These are phyloP conservation scores for Lindbergichthys nudifrons DNA, from an alignment of 2,797 vertebrate genomes.

Conservation along the genomic window DNA sequence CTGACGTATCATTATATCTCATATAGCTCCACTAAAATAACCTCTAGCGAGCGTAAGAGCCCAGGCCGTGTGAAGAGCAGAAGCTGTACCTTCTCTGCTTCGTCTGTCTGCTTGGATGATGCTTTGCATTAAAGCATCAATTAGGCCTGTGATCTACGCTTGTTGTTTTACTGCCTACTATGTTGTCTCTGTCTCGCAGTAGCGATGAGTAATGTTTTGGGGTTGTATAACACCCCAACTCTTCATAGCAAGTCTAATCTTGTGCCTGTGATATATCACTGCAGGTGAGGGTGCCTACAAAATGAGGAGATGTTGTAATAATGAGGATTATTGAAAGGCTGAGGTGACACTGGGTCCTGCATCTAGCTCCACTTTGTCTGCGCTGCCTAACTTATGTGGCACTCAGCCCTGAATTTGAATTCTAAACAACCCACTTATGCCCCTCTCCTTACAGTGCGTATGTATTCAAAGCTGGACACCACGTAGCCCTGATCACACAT, in stretches of 20 bases:
- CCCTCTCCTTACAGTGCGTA: constrained; percentile 25
- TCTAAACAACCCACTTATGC: constrained; percentile 33
- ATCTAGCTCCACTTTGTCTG: constrained; percentile 52
- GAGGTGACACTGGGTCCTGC: constrained; percentile 49
- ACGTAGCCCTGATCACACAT: background rate
- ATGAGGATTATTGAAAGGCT: constrained; percentile 68
- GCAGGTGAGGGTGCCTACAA: constrained; percentile 62
- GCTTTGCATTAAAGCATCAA: constrained; percentile 68
- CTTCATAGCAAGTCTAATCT: constrained; percentile 59
- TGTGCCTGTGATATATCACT: constrained; percentile 55
- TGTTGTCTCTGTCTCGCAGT: constrained; percentile 56
- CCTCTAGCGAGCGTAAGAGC: constrained; percentile 73
- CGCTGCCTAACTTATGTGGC: constrained; percentile 43
- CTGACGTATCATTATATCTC: constrained; percentile 82
- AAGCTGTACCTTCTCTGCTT: constrained; percentile 52
- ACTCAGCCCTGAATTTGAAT: constrained; percentile 44
- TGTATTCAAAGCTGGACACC: constrained; percentile 40
- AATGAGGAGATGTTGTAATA: constrained; percentile 70
- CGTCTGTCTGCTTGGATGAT: constrained; percentile 55
- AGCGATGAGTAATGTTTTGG: constrained; percentile 60
- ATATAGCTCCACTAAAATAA: constrained; percentile 80
- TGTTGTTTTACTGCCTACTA: constrained; percentile 63
- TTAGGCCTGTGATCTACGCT: constrained; percentile 63
- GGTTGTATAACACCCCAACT: constrained; percentile 53
- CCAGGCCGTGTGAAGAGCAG: constrained; percentile 60